Percentiles rank a stretch among this genome's conserved stretches.
Conservation (phyloP, 2,888 invertebrate genomes). For the Phymatocera aterrima region DNA sequence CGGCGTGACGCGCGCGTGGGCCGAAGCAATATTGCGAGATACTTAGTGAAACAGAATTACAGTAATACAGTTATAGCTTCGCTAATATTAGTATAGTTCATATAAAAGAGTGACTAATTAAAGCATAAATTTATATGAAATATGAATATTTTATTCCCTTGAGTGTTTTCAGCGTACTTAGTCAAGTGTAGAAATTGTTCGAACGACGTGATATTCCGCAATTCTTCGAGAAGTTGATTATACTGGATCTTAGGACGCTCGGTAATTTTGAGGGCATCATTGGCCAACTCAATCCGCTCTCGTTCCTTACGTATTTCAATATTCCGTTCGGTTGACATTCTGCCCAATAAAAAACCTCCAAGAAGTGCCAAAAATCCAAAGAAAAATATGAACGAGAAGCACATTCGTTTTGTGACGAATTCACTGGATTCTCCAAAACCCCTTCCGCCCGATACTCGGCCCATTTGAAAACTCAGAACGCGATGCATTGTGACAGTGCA, state of each 20-base stretch:
- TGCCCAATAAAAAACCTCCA: constrained; percentile 75
- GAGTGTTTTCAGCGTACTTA: constrained; percentile 46
- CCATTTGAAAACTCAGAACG: constrained; percentile 74
- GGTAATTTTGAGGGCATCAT: constrained; percentile 63
- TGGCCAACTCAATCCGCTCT: constrained; percentile 61
- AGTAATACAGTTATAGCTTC: not conserved
- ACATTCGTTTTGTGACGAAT: constrained; percentile 74
- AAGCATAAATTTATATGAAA: not conserved
- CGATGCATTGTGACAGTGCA: constrained; percentile 71
- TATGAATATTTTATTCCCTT: not conserved
- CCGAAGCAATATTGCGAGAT: not conserved
- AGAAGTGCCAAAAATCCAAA: constrained; percentile 75
- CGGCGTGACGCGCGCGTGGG: not conserved
- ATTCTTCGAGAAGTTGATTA: constrained; percentile 54
- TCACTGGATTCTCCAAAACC: constrained; percentile 71
- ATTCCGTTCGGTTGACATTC: constrained; percentile 73
- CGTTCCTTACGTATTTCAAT: constrained; percentile 64
- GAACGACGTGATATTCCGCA: constrained; percentile 56
- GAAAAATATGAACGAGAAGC: constrained; percentile 74
- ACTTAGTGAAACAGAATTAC: not conserved
- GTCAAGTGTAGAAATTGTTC: constrained; percentile 51
- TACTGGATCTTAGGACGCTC: constrained; percentile 57
- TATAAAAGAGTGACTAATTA: too few species aligned
- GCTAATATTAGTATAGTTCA: not conserved
- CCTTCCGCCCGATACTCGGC: constrained; percentile 56